Conservation (phyloP, 2,888 invertebrate genomes). For the Abrostola tripartita region DNA sequence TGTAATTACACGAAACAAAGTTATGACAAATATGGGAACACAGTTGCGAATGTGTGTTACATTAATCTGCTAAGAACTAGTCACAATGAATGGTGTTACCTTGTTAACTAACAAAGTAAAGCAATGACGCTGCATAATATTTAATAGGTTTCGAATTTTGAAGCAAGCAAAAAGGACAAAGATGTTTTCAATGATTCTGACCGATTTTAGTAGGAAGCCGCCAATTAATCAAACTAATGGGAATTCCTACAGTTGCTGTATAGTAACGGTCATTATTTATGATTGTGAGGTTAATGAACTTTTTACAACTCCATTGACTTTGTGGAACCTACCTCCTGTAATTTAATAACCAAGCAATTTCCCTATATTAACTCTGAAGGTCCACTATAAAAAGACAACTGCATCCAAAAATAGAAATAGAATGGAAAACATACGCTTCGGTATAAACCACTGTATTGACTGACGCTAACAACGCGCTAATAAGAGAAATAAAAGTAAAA, state of each 20-base stretch:
- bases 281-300: constrained; percentile 40
- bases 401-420: background rate
- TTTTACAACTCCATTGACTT: constrained; percentile 36
- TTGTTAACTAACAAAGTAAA: constrained; percentile 7
- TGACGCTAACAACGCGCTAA: constrained; percentile 1
- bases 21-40: constrained; percentile 41
- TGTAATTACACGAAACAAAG: constrained; percentile 37
- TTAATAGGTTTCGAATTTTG: background rate
- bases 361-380: background rate
- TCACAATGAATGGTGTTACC: background rate
- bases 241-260: constrained; percentile 10
- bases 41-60: constrained; percentile 29
- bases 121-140: constrained; percentile 25
- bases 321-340: constrained; percentile 11
- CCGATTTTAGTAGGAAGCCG: constrained; percentile 2
- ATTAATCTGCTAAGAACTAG: constrained; percentile 7
- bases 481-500: constrained; percentile 15
- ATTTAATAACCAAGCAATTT: no score
- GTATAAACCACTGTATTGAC: background rate
- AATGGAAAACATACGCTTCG: background rate
- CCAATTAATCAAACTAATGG: constrained; percentile 10
- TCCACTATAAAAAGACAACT: background rate
- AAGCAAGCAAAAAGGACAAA: background rate
- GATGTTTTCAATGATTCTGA: background rate
- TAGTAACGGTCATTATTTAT: constrained; percentile 17